A percentile compares a stretch with the other conserved stretches of the same genome.
phyloP scores from a whole-genome alignment of 2,888 invertebrate genomes.

The Pherbina coryleti region DNA sequence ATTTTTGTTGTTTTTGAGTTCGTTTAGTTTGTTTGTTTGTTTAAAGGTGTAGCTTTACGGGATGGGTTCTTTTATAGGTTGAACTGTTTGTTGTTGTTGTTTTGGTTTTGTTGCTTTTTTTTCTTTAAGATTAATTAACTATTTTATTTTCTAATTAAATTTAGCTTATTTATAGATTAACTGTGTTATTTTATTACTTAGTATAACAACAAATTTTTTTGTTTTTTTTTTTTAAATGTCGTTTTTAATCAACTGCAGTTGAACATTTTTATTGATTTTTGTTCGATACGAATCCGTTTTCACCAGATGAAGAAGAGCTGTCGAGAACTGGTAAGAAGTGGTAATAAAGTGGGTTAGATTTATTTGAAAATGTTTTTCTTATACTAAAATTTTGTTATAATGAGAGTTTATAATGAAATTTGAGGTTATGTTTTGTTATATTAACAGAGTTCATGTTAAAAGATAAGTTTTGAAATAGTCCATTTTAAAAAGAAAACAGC shows the following conservation, averaged over 20 bases:
- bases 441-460: no score
- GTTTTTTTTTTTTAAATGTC: constrained; percentile 47
- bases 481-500: no score
- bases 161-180: constrained; percentile 46
- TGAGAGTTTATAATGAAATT: neutral
- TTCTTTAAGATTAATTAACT: constrained; percentile 28
- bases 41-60: neutral
- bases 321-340: neutral
- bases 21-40: constrained; percentile 40
- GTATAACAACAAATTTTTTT: constrained; percentile 49
- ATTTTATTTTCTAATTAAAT: constrained; percentile 41
- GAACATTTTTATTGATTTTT: constrained; percentile 59
- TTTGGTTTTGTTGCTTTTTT: neutral
- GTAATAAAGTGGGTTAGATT: neutral
- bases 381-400: no score
- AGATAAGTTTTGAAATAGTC: no score
- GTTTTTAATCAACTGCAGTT: constrained; percentile 64
- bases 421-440: neutral
- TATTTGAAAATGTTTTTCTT: neutral
- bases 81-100: constrained; percentile 7
- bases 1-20: constrained; percentile 27
- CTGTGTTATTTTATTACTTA: constrained; percentile 44
- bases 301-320: constrained; percentile 25
- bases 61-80: constrained; percentile 1
- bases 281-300: constrained; percentile 20